Evolutionary conservation across 2,113 vertebrate genomes (phyloP), one percentile per base, ranked within the genome.

Genomic region (Phylloscopus whistleri): DNA sequence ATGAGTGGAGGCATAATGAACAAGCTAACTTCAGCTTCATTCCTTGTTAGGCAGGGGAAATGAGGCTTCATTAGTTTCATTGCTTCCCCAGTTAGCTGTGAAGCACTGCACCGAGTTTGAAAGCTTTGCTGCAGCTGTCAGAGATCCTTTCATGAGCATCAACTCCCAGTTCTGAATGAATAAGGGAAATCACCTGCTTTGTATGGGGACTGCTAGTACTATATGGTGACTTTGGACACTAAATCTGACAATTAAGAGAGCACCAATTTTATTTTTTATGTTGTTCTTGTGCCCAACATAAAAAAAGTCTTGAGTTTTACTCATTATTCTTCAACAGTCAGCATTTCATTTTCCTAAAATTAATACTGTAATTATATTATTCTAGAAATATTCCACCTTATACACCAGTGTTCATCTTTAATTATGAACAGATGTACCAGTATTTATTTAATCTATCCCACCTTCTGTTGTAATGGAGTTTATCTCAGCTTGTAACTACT

Each of bases 11-110:
- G 69, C 60, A 67, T 55, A 92, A 93, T 70, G 48, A 89, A 52
- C n/a, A 67, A 70, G 39, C 7, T 31, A 48, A 88, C 52, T 81
- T 81, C 64, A 35, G 19, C 46, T 87, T 78, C 74, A 44, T n/a
- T 70, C 52, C 53, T 81, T 44, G 52, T 63, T 62, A 75, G 68
- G 56, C 60, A 37, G 64, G 46, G 88, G 68, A 97, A 97, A 93
- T 95, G 46, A 89, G 83, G 72, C 76, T 81, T 70, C 86, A 63
- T 74, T 68, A 84, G 35, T 67, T 84, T 75, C 64, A 81, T 64
- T 91, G 73, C 76, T 94, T 89, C 69, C 76, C 16, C 48, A n/a
- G 83, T 67, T 84, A 84, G 73, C 64, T 95, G 88, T 78, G 92
- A 89, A 90, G 44, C 21, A 16, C 30, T 33, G 46, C 63, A 77